These are phyloP conservation scores for Embiotoca jacksoni DNA, from an alignment of 2,113 vertebrate species.

Conservation along the genomic window DNA sequence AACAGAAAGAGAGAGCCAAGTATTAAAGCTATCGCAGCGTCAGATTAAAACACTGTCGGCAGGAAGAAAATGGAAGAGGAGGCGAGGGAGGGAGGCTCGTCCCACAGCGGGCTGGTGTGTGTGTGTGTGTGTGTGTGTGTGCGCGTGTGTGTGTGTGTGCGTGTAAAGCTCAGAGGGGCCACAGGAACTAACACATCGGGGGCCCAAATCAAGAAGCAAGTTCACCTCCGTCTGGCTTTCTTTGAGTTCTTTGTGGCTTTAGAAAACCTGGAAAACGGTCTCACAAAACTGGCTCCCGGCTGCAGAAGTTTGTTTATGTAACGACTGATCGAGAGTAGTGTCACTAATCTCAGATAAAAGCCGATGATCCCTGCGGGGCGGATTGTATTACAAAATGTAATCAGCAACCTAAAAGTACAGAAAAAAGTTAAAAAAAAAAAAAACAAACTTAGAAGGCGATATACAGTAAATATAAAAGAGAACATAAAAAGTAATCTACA, in stretches of 20 bases:
- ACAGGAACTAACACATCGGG: constrained; percentile 52
- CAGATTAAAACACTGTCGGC: constrained; percentile 64
- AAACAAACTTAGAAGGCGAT: neutral
- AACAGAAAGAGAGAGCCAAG: constrained; percentile 49
- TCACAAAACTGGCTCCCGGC: constrained; percentile 45
- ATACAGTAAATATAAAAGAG: constrained; percentile 11
- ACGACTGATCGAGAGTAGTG: neutral
- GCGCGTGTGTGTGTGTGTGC: constrained; percentile 9
- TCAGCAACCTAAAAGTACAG: neutral
- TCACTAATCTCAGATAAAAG: neutral
- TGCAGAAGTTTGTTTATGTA: neutral
- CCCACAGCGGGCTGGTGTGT: constrained; percentile 34
- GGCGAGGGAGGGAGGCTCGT: constrained; percentile 25
- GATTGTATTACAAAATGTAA: constrained; percentile 7
- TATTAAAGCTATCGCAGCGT: constrained; percentile 82
- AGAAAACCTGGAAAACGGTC: constrained; percentile 31
- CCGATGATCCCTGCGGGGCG: neutral
- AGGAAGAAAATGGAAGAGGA: constrained; percentile 41
- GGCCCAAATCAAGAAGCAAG: constrained; percentile 44
- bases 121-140: too few relatives aligned
- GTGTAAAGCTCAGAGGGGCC: constrained; percentile 51
- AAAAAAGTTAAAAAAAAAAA: neutral
- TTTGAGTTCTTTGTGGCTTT: constrained; percentile 8
- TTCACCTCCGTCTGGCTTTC: constrained; percentile 18
- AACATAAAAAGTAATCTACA: neutral